Percentiles rank a stretch among this genome's conserved stretches.
Conservation (phyloP, 2,888 invertebrate species). For the Folsomia manolachei region DNA sequence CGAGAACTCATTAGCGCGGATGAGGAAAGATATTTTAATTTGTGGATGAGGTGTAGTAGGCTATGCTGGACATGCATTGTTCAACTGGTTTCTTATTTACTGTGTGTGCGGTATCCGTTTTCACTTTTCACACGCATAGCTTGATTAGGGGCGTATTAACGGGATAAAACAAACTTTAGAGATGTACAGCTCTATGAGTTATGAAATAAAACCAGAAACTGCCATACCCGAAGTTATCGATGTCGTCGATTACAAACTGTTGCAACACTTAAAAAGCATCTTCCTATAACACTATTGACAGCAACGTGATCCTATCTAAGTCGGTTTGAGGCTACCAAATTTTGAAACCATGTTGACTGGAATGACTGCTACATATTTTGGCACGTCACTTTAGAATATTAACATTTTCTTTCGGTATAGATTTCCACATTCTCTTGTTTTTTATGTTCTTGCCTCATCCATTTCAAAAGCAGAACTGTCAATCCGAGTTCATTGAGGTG, state of each 20-base stretch:
- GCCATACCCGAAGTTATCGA: too few species aligned
- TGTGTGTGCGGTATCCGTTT: not conserved
- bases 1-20: not conserved
- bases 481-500: conserved; percentile 26
- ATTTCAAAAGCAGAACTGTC: conserved; percentile 10
- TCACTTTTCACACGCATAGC: not conserved
- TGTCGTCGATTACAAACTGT: too few species aligned
- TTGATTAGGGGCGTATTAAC: not conserved
- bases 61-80: not conserved
- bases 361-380: not conserved
- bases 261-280: too few species aligned
- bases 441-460: not conserved
- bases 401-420: not conserved
- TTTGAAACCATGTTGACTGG: not conserved
- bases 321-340: too few species aligned
- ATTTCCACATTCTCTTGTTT: conserved; percentile 13
- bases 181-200: too few species aligned
- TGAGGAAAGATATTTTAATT: not conserved
- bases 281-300: too few species aligned
- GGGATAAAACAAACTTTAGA: too few species aligned
- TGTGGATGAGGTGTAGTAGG: not conserved
- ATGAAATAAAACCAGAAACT: too few species aligned
- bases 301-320: too few species aligned
- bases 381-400: not conserved
- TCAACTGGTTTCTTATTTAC: not conserved